Base-by-base conservation (phyloP, 2,113 vertebrate species). In the Bettongia penicillata region DNA sequence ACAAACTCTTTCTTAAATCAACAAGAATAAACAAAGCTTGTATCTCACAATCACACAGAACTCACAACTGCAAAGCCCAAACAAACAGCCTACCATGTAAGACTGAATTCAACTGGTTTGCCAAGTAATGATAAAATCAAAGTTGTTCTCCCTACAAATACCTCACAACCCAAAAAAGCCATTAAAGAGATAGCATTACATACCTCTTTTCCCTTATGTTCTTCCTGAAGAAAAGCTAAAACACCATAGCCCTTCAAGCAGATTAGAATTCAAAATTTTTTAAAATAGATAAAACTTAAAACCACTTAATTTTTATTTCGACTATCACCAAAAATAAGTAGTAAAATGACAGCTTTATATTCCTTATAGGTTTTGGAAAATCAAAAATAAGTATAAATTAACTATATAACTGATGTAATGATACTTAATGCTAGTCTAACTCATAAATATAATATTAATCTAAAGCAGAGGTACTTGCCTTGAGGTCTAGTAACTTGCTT, bases 321-420 rank as follows among this genome's bases (percentile, higher is more conserved):
- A 94, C 49, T 53, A 90, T 61, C 3, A 90, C 2, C 43, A 43
- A 68, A 12, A 94, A n/a, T 61, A 77, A 94, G 92, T 53, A 89
- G 25, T 93, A 53, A 91, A 90, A 91, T 52, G 22, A 7, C 51
- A 95, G 57, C 51, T 92, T 24, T 89, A 37, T 93, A 91, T 8
- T 94, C 94, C 89, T 95, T 51, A 91, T 37, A 91, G 50, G 53
- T 95, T 50, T 68, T 93, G 50, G 57, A 94, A 91, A 93, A 96
- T 43, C 1, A 68, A 96, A 96, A 51, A 61, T 51, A 52, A 22
- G 51, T n/a, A 95, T 90, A 91, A 89, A 49, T 91, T 0, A 68
- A 53, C 16, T 84, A 51, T 48, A 95, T 90, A 89, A 11, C 8
- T 89, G 52, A 92, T 49, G 94, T 24, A 52, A 23, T 90, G 43